Base-by-base conservation (phyloP, 2,797 vertebrate species). In the Fundulus diaphanus region DNA sequence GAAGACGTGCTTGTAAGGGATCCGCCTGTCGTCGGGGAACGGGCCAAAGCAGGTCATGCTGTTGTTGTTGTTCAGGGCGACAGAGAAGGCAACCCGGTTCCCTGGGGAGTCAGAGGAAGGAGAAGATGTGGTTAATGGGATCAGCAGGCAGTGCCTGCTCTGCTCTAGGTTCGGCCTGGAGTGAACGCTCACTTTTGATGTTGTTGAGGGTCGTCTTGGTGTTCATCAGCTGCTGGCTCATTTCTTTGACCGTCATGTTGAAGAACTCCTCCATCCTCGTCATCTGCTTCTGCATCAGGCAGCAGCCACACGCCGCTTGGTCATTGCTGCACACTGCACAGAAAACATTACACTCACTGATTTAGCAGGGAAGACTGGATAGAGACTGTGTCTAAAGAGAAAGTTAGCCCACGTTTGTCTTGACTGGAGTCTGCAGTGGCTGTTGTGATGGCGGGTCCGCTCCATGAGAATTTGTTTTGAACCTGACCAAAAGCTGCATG, bases 81-180 rank as follows among this genome's bases (percentile, higher is more conserved):
- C 92, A 0, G 95, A 96, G 87, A 95, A 95, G 78, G 91, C 94
- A 7, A 89, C 93, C 74, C 93, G 93, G 70, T 83, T 92, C 24
- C 82, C 94, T 95, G 86, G 5, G 54, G 33, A 70, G 2, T 27
- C 33, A 74, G 15, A 42, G 74, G n/a, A 29, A 61, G 56, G 57
- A 54, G 16, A 75, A 29, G 42, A n/a, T 66, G 2, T 12, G 56
- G 9, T 65, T 20, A 37, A 18, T 7, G 2, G 12, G 63, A 11
- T 18, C 44, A n/a, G 31, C 9, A 8, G 24, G 6, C 44, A 33
- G 27, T 42, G 56, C 24, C 35, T 16, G 27, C 33, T 69, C 22
- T 52, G 18, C 40, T 13, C 22, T 16, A 8, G 15, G 20, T 31
- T 18, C 33, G 33, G 8, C 16, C 72, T 33, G 59, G 18, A 24